Evolutionary conservation across 2,113 vertebrate genomes (phyloP), one percentile per base, ranked within the genome.

Genomic region (Aptenodytes forsteri): DNA sequence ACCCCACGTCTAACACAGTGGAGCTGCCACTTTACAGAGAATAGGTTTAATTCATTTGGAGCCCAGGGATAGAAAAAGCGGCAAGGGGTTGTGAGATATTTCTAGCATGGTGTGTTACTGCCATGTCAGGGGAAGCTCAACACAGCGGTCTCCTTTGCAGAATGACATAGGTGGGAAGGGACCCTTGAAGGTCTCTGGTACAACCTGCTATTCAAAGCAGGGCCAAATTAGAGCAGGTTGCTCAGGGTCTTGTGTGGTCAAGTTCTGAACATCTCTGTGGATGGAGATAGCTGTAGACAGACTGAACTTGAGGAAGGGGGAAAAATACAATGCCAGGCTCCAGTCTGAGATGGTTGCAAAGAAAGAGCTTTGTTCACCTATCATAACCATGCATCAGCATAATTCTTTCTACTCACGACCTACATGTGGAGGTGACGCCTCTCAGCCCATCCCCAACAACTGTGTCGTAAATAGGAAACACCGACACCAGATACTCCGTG

Each of bases 361-460:
- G 67, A 23, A 6, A 0, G 21, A 72, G 20, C 23, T 40, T 23
- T 61, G 54, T 25, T 75, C 42, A 13, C 40, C 29, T 34, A 6
- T 36, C 54, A 6, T 4, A 42, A 40, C 3, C 66, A 11, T 1
- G 27, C 44, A 8, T 0, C 2, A 2, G 22, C 38, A 42, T 5
- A 11, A 17, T 0, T 27, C 3, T 34, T 54, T 49, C 15, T 70
- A 58, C 90, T 93, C 92, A 93, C 11, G 19, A 97, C 98, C 97
- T 97, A 99, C 99, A 75, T 91, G 99, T 99, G 44, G 98, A 99
- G 83, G 98, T 98, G 67, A 99, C 98, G 47, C 99, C 99, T 93
- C 98, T 97, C 18, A 99, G 99, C 4, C 98, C 98, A 46, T 98
- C 96, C 23, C 99, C 98, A 9, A 97, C 86, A 1, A 77, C 97